Base-by-base conservation (phyloP, 2,797 vertebrate genomes). In the Sciurus vulgaris region DNA sequence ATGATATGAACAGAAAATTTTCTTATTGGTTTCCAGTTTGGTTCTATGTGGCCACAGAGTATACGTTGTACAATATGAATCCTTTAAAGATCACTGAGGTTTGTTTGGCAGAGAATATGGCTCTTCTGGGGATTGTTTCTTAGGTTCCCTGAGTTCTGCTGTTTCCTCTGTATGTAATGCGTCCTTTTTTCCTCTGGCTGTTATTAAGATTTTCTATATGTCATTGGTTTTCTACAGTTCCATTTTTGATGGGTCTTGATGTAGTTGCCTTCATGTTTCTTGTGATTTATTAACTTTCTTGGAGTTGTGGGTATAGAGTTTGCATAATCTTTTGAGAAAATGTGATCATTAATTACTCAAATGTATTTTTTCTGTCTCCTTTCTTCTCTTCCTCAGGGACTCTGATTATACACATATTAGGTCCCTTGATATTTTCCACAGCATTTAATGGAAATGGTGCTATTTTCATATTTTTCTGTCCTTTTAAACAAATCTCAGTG, bases 241-340 rank as follows among this genome's bases (percentile, higher is more conserved):
- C 24, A 7, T 79, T 90, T 90, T 33, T 77, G 54, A 41, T 84
- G 18, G 63, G 20, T 7, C 14, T 83, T 89, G 1, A 2, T 67
- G 20, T 72, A 22, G 15, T 51, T 72, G 73, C 82, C 61, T 82
- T n/a, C 65, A 51, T 74, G 4, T 61, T 70, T 95, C 22, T 89
- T 90, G 5, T 72, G 20, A 22, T 78, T 65, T 90, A 28, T 69
- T 90, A 87, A 56, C 35, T 41, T 73, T 90, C 44, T 84, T 93
- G 51, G 13, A 10, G 59, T 86, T 54, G 24, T 82, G 28, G 61
- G 38, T 56, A 4, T 49, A 63, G 24, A 22, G 9, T 61, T 89
- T 90, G 79, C 24, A 41, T 81, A 14, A 82, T 73, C 28, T 81
- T 82, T 93, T 76, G 61, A 90, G 33, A 87, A 24, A 77, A 54